Evolutionary conservation across 1,140 invertebrate species (phyloP).

Genomic region (Drosophila nasuta): DNA sequence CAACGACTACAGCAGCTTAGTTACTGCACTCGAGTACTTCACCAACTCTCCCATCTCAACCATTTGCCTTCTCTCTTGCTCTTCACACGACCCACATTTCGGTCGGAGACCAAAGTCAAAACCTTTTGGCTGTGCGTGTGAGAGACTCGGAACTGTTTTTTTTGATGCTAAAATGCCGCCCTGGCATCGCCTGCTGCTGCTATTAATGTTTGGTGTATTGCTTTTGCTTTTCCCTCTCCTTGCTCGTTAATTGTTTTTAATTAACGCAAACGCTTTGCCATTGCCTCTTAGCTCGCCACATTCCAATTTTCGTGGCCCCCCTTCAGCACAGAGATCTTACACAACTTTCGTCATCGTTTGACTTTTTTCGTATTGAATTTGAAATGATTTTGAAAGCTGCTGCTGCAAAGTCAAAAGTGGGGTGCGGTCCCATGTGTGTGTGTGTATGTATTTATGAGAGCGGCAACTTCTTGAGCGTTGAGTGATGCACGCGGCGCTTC

Average conservation of each 20-base stretch:
- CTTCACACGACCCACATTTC: conserved; percentile 73
- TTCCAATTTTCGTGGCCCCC: conserved; percentile 71
- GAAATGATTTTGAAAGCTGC: conserved; percentile 80
- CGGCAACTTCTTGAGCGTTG: conserved; percentile 73
- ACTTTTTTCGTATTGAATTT: conserved; percentile 77
- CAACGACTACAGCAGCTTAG: neutral
- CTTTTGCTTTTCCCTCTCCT: conserved; percentile 46
- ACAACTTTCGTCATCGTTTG: conserved; percentile 78
- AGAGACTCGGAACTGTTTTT: conserved; percentile 41
- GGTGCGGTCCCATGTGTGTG: conserved; percentile 51
- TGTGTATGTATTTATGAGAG: conserved; percentile 29
- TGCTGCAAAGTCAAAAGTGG: conserved; percentile 59
- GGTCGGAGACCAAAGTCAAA: conserved; percentile 33
- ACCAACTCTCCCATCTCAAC: neutral
- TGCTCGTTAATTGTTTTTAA: conserved; percentile 83
- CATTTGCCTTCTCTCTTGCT: neutral
- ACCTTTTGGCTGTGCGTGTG: conserved; percentile 63
- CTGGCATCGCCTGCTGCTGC: conserved; percentile 32
- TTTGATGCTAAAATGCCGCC: conserved; percentile 14
- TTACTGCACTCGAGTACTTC: neutral
- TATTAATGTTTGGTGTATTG: conserved; percentile 23
- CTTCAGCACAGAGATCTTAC: conserved; percentile 30
- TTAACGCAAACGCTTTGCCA: conserved; percentile 80
- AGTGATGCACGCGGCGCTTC: conserved; percentile 78
- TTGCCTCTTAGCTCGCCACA: conserved; percentile 66